Percentiles rank a stretch among this genome's conserved stretches.
phyloP scores from a whole-genome alignment of 2,113 vertebrate genomes.

The Microcebus murinus region DNA sequence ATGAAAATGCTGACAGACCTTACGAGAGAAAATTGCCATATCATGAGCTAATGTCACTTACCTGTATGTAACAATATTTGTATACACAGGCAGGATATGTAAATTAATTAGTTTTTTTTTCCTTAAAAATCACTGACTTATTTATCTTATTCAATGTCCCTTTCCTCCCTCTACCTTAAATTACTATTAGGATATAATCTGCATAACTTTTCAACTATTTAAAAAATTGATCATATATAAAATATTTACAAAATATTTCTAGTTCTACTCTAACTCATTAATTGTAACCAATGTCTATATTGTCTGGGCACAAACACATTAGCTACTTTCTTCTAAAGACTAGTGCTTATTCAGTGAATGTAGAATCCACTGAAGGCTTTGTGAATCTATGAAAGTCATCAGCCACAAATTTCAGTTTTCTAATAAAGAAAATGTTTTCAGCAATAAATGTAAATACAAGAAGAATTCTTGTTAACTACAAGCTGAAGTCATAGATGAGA shows the following conservation, averaged over 20 bases:
- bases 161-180: conserved; percentile 18
- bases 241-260: not conserved
- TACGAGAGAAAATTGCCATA: conserved; percentile 31
- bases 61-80: not conserved
- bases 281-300: not conserved
- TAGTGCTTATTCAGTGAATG: not conserved
- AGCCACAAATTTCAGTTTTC: not conserved
- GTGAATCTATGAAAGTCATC: conserved; percentile 2
- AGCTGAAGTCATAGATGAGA: conserved; percentile 32
- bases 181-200: not conserved
- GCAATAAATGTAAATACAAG: not conserved
- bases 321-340: conserved; percentile 46
- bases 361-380: conserved; percentile 46
- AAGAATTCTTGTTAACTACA: conserved; percentile 6
- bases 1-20: conserved; percentile 65
- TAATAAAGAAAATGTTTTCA: not conserved
- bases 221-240: conserved; percentile 28
- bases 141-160: conserved; percentile 6
- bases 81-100: not conserved
- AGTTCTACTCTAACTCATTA: not conserved
- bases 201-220: not conserved
- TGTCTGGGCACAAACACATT: not conserved
- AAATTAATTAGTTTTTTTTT: not conserved
- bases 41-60: conserved; percentile 6
- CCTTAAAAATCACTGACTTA: not conserved